Percentiles rank a stretch among this genome's conserved stretches.
Evolutionary conservation across 2,113 vertebrate species (phyloP).

Genomic region (Ophiodon elongatus): DNA sequence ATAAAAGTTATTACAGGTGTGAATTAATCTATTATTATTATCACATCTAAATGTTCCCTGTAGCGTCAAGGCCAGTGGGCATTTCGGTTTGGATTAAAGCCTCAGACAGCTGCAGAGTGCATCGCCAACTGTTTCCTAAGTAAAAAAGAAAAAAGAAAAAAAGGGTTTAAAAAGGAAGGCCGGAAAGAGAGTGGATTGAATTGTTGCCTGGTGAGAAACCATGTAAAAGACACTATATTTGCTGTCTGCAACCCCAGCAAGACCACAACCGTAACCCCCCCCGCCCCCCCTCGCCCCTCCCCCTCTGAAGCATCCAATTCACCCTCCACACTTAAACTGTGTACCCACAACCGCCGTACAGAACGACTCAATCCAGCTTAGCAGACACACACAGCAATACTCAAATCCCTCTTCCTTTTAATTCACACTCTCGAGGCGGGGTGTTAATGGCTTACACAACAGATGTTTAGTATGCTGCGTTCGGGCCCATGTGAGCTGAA

Average conservation of each 20-base stretch:
- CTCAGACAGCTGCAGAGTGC: not conserved
- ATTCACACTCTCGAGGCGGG: constrained; percentile 63
- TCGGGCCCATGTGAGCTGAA: constrained; percentile 59
- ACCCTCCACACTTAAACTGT: constrained; percentile 48
- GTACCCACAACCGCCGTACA: constrained; percentile 36
- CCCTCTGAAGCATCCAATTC: constrained; percentile 28
- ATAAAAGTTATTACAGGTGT: not conserved
- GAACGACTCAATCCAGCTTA: constrained; percentile 68
- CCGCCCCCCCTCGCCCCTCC: too few relatives aligned
- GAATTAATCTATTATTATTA: not conserved
- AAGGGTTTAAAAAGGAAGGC: not conserved
- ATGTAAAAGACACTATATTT: not conserved
- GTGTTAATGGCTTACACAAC: constrained; percentile 75
- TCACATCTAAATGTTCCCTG: not conserved
- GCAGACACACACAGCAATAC: constrained; percentile 56
- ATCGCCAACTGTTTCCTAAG: not conserved
- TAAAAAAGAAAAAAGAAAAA: not conserved
- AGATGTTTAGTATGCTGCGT: constrained; percentile 72
- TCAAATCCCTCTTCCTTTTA: constrained; percentile 65
- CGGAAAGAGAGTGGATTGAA: not conserved
- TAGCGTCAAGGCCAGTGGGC: not conserved
- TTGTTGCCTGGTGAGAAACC: not conserved
- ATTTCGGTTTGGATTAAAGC: not conserved
- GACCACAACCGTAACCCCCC: constrained; percentile 20
- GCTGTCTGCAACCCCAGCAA: constrained; percentile 10